Conservation (phyloP, 1,140 invertebrate genomes). For the Prorops nasuta region DNA sequence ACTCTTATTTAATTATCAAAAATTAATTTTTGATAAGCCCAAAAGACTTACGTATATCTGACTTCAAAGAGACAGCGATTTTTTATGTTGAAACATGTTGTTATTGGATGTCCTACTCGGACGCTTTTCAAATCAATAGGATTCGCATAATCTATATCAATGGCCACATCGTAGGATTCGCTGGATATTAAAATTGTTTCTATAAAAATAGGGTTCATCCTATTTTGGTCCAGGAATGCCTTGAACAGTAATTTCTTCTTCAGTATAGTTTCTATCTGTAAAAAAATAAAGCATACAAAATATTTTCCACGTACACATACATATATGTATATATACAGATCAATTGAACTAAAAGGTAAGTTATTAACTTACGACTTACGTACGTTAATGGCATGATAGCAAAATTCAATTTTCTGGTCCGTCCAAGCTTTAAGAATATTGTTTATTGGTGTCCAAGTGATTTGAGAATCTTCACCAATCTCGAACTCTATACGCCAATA, state of each 20-base stretch:
- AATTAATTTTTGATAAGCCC: too few relatives aligned
- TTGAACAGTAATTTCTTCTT: too few relatives aligned
- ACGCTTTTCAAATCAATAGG: constrained; percentile 37
- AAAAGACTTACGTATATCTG: constrained; percentile 39
- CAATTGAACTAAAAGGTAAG: too few relatives aligned
- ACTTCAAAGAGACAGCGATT: constrained; percentile 40
- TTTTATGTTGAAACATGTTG: constrained; percentile 23
- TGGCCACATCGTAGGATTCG: constrained; percentile 39
- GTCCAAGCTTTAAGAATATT: constrained; percentile 17
- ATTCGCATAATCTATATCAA: constrained; percentile 33
- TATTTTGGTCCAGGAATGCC: constrained; percentile 27
- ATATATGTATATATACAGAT: too few relatives aligned
- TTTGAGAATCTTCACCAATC: constrained; percentile 17
- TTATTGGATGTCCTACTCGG: constrained; percentile 19
- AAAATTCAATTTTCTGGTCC: constrained; percentile 24
- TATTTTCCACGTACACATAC: too few relatives aligned
- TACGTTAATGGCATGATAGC: constrained; percentile 28
- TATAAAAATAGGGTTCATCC: constrained; percentile 24
- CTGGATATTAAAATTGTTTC: constrained; percentile 29
- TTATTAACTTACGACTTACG: too few relatives aligned
- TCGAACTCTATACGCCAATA: constrained; percentile 25
- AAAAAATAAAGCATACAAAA: too few relatives aligned
- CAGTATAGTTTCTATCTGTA: too few relatives aligned
- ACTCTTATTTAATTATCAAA: too few relatives aligned
- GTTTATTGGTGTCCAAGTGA: constrained; percentile 18